Conservation (phyloP, 2,888 invertebrate species). For the Noctua janthe region DNA sequence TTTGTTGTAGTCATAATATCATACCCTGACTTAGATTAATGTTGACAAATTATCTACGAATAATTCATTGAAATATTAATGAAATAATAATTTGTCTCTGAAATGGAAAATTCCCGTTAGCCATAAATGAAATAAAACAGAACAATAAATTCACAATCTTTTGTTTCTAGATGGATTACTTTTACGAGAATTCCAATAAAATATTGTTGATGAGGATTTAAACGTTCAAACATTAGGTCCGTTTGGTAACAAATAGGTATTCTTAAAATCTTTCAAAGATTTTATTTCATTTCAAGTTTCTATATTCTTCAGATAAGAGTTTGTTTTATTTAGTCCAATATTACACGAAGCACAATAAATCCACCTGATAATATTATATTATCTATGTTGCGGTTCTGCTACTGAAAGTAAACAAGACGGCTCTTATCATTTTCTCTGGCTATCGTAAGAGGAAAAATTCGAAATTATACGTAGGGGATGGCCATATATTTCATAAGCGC, state of each 20-base stretch:
- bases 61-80: conserved; percentile 40
- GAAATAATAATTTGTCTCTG: conserved; percentile 47
- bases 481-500: conserved; percentile 18
- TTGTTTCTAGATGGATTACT: conserved; percentile 39
- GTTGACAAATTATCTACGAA: conserved; percentile 44
- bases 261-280: neutral
- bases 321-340: neutral
- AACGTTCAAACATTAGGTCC: neutral
- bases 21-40: conserved; percentile 51
- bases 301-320: neutral
- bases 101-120: conserved; percentile 26
- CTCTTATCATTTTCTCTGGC: conserved; percentile 6
- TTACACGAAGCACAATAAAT: neutral
- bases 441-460: conserved; percentile 18
- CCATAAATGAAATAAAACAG: conserved; percentile 29
- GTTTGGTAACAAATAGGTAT: neutral
- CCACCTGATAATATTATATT: neutral
- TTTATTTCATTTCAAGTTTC: neutral
- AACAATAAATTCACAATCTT: conserved; percentile 39
- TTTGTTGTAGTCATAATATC: conserved; percentile 21
- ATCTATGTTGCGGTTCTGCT: neutral
- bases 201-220: conserved; percentile 18
- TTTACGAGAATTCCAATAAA: conserved; percentile 15
- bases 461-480: conserved; percentile 36
- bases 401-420: conserved; percentile 10